These are phyloP conservation scores for Okamejei kenojei DNA, from an alignment of 2,797 vertebrate species.

Conservation along the genomic window DNA sequence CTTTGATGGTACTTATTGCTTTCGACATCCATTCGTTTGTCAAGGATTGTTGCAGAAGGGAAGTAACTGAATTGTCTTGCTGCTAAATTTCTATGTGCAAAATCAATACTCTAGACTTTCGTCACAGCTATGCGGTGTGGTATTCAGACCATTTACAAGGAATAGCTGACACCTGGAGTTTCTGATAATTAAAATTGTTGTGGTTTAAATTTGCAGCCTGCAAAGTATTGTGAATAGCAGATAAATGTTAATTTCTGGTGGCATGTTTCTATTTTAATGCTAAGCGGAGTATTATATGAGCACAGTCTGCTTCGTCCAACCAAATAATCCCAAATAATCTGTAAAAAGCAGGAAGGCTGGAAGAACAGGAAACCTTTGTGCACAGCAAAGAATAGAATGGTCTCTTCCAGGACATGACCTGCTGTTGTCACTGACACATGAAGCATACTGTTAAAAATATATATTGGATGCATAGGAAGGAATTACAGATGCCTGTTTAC, in stretches of 20 bases:
- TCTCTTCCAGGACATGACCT: neutral
- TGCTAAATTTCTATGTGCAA: neutral
- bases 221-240: conserved; percentile 19
- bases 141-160: neutral
- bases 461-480: too few species aligned
- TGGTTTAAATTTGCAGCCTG: conserved; percentile 11
- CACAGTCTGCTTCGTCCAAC: neutral
- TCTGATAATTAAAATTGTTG: conserved; percentile 10
- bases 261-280: conserved; percentile 10
- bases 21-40: neutral
- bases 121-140: neutral
- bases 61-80: neutral
- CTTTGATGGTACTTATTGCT: neutral
- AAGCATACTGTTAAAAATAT: neutral
- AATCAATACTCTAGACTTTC: neutral
- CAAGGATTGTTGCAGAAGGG: neutral
- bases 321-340: neutral
- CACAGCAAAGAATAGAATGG: neutral
- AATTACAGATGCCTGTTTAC: too few species aligned
- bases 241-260: conserved; percentile 10
- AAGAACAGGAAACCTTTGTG: neutral
- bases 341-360: neutral
- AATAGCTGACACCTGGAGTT: conserved; percentile 11
- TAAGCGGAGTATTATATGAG: neutral
- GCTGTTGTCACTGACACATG: neutral